A percentile compares a stretch with the other conserved stretches of the same genome.
phyloP scores from a whole-genome alignment of 2,888 invertebrate species.

The Meteorus colon region DNA sequence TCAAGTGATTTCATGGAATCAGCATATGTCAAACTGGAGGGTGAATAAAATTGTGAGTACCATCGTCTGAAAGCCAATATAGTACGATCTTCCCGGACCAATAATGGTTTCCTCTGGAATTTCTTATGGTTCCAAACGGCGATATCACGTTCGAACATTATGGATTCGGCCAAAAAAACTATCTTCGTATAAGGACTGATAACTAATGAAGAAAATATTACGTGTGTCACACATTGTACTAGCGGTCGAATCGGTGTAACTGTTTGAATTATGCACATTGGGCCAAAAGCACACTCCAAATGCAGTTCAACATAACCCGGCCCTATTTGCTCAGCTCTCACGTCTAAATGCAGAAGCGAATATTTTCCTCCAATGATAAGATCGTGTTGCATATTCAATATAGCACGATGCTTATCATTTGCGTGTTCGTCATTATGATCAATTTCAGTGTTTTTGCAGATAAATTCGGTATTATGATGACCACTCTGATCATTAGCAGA shows the following conservation, averaged over 20 bases:
- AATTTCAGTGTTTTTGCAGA: constrained; percentile 33
- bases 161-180: constrained; percentile 80
- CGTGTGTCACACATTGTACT: constrained; percentile 84
- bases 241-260: constrained; percentile 88
- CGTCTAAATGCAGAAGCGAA: constrained; percentile 77
- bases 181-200: constrained; percentile 80
- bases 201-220: constrained; percentile 80
- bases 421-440: background rate
- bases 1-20: constrained; percentile 60
- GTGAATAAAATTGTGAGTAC: constrained; percentile 90
- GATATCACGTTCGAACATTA: constrained; percentile 88
- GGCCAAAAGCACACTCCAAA: constrained; percentile 78
- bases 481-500: background rate
- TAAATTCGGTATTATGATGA: constrained; percentile 10
- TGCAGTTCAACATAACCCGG: constrained; percentile 85
- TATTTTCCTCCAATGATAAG: constrained; percentile 78
- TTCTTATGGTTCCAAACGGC: constrained; percentile 91
- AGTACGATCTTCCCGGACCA: constrained; percentile 83
- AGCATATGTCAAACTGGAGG: constrained; percentile 78
- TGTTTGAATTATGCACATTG: constrained; percentile 81
- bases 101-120: constrained; percentile 81
- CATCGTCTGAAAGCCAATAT: constrained; percentile 85
- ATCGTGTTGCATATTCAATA: constrained; percentile 77
- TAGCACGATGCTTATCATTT: constrained; percentile 74
- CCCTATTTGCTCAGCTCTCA: constrained; percentile 80